A percentile compares a stretch with the other conserved stretches of the same genome.
phyloP scores from a whole-genome alignment of 2,797 vertebrate genomes.

The Gorsachius magnificus region DNA sequence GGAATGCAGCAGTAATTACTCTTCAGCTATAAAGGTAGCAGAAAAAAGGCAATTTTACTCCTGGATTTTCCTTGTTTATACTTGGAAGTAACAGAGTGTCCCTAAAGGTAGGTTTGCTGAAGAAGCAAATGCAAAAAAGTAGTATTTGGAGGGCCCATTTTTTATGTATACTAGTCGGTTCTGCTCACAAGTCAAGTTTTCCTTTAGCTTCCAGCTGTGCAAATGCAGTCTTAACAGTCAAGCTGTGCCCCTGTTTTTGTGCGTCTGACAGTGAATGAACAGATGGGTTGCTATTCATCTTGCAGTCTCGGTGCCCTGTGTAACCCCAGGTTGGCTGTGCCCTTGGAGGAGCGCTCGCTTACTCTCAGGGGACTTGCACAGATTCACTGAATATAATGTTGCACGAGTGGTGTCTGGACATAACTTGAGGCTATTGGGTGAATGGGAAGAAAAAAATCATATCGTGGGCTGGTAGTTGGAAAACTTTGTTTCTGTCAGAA shows the following conservation, averaged over 20 bases:
- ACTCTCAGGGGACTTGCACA: not conserved
- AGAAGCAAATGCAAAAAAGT: not conserved
- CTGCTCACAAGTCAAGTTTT: not conserved
- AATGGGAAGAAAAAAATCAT: not conserved
- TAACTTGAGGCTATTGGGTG: not conserved
- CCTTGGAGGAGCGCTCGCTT: fast-evolving
- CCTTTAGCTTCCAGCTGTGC: not conserved
- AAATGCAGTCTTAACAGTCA: not conserved
- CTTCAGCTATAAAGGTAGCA: not conserved
- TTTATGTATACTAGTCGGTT: not conserved
- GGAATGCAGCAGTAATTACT: conserved; percentile 31
- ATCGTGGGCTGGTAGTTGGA: not conserved
- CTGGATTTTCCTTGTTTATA: not conserved
- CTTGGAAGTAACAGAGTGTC: not conserved
- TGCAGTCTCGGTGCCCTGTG: not conserved
- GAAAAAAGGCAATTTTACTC: not conserved
- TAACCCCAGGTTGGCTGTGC: not conserved
- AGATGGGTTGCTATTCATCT: not conserved
- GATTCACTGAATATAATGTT: not conserved
- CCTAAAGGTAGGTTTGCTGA: not conserved
- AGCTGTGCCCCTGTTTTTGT: not conserved
- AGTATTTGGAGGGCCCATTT: not conserved
- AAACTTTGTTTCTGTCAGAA: not conserved
- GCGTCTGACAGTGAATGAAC: not conserved
- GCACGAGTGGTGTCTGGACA: fast-evolving